These are phyloP conservation scores for Chamaedrilus cognettii DNA, from an alignment of 2,888 invertebrate species.

Conservation along the genomic window DNA sequence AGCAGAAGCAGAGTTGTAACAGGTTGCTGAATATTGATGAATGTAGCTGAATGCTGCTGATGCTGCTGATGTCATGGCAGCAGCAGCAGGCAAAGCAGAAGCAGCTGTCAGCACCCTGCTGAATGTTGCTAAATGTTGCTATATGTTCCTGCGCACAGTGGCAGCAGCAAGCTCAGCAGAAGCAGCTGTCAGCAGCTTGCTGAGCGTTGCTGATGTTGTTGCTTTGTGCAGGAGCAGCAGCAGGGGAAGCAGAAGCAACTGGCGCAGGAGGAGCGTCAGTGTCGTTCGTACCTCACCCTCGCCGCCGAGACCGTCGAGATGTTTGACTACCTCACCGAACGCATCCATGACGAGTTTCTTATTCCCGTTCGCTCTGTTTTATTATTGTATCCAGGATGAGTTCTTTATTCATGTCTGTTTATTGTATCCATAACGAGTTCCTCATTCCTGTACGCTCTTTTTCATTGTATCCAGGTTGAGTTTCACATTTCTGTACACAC, in stretches of 20 bases:
- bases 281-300: constrained; percentile 79
- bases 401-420: not conserved
- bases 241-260: constrained; percentile 58
- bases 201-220: no score
- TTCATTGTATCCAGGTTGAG: not conserved
- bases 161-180: no score
- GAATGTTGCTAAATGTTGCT: no score
- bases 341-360: constrained; percentile 93
- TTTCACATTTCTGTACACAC: not conserved
- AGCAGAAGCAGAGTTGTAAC: no score
- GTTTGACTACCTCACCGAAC: constrained; percentile 90
- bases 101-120: no score
- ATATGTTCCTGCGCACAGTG: no score
- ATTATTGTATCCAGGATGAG: not conserved
- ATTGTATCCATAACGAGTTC: constrained; percentile 95
- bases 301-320: constrained; percentile 97
- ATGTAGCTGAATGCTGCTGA: no score
- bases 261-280: constrained; percentile 58
- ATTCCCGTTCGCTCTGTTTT: constrained; percentile 65
- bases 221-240: constrained; percentile 50
- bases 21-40: no score
- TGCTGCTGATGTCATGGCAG: no score
- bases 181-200: no score
- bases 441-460: constrained; percentile 68
- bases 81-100: no score